Percentiles rank a stretch among this genome's conserved stretches.
Conservation (phyloP, 2,888 invertebrate species). For the Metopia argyrocephala region DNA sequence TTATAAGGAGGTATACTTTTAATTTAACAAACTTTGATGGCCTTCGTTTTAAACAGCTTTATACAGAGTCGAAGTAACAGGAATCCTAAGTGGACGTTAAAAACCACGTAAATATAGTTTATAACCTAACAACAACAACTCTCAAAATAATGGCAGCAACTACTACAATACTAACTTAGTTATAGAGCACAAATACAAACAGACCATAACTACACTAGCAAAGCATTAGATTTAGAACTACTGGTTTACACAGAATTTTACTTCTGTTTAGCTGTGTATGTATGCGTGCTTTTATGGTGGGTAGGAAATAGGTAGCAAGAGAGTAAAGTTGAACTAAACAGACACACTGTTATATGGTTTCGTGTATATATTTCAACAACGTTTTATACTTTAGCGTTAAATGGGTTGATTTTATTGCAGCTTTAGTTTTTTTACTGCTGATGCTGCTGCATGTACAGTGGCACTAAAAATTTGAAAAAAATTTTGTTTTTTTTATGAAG, state of each 20-base stretch:
- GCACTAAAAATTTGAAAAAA: no score
- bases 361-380: constrained; percentile 11
- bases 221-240: background rate
- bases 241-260: constrained; percentile 20
- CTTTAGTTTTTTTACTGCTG: constrained; percentile 36
- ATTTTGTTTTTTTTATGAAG: no score
- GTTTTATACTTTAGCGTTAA: constrained; percentile 27
- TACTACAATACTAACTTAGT: constrained; percentile 26
- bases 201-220: no score
- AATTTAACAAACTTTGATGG: background rate
- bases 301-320: no score
- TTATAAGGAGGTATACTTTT: no score
- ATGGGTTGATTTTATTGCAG: background rate
- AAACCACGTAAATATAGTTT: constrained; percentile 58
- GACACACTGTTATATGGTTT: constrained; percentile 64
- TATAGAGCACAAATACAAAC: no score
- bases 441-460: background rate
- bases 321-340: constrained; percentile 28
- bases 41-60: background rate
- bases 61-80: background rate
- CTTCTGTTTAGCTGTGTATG: constrained; percentile 63
- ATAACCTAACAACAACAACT: constrained; percentile 20
- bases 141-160: constrained; percentile 40
- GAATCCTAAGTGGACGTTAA: constrained; percentile 53
- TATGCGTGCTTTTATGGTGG: no score